Percentiles rank a stretch among this genome's conserved stretches.
phyloP scores from a whole-genome alignment of 1,140 invertebrate genomes.

The Listronotus oregonensis region DNA sequence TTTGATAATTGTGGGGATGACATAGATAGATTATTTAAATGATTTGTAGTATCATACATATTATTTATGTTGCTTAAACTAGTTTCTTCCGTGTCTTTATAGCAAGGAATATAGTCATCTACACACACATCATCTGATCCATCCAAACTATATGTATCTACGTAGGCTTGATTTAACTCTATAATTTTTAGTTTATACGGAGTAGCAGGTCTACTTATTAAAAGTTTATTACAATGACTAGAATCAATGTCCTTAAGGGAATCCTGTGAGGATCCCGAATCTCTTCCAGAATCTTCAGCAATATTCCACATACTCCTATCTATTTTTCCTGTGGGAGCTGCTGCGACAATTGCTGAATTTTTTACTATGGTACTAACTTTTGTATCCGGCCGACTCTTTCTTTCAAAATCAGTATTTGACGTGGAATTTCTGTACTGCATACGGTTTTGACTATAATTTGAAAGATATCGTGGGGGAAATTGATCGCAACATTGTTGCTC shows the following conservation, averaged over 20 bases:
- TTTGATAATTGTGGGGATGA: slow-evolving; percentile 48
- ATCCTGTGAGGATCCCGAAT: slow-evolving; percentile 44
- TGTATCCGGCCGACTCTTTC: background rate
- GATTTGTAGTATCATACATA: background rate
- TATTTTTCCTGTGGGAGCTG: slow-evolving; percentile 53
- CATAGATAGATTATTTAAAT: slow-evolving; percentile 30
- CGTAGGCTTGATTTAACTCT: slow-evolving; percentile 32
- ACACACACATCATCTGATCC: slow-evolving; percentile 44
- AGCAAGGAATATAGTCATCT: slow-evolving; percentile 23
- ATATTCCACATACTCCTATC: slow-evolving; percentile 56
- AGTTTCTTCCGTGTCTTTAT: slow-evolving; percentile 26
- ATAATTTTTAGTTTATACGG: slow-evolving; percentile 33
- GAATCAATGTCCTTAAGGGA: slow-evolving; percentile 31
- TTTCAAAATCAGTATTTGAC: slow-evolving; percentile 38
- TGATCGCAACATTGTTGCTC: slow-evolving; percentile 21
- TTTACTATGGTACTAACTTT: slow-evolving; percentile 45
- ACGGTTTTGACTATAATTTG: slow-evolving; percentile 26
- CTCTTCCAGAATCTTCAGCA: slow-evolving; percentile 49
- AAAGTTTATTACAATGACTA: slow-evolving; percentile 26
- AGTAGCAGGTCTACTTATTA: slow-evolving; percentile 35
- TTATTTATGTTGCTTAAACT: slow-evolving; percentile 23
- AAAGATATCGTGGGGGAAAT: slow-evolving; percentile 13
- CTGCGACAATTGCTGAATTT: slow-evolving; percentile 54
- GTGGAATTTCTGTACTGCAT: slow-evolving; percentile 50
- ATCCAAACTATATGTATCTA: slow-evolving; percentile 22